Evolutionary conservation across 2,797 vertebrate genomes (phyloP).

Genomic region (Scomberomorus guttatus): DNA sequence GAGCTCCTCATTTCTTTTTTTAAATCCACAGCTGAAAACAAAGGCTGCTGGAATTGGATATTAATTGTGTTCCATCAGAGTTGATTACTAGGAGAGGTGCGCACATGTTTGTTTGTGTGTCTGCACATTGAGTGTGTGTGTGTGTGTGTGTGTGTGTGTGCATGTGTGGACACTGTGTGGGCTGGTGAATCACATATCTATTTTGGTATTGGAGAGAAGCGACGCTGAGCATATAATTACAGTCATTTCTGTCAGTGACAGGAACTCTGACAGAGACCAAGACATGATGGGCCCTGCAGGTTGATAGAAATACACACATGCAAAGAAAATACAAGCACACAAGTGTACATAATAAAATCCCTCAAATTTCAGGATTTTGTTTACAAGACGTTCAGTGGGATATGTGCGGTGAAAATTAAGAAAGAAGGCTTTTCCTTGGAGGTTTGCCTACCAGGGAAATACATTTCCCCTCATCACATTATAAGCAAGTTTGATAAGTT

Average conservation of each 20-base stretch:
- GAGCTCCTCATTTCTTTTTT: slow-evolving; percentile 61
- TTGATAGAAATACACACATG: slow-evolving; percentile 45
- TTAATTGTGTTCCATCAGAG: slow-evolving; percentile 82
- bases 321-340: slow-evolving; percentile 29
- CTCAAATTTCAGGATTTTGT: slow-evolving; percentile 16
- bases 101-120: slow-evolving; percentile 58
- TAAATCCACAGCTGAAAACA: slow-evolving; percentile 70
- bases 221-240: slow-evolving; percentile 80
- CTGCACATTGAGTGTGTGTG: slow-evolving; percentile 51
- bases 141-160: slow-evolving; percentile 39
- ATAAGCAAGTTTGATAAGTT: slow-evolving; percentile 8
- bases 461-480: background rate
- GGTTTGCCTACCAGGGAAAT: slow-evolving; percentile 7
- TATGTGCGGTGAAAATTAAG: slow-evolving; percentile 40
- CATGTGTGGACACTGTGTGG: slow-evolving; percentile 70
- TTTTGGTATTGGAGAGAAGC: slow-evolving; percentile 77
- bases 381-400: slow-evolving; percentile 18
- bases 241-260: slow-evolving; percentile 71
- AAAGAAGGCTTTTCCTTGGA: slow-evolving; percentile 9
- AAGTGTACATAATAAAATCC: background rate
- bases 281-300: slow-evolving; percentile 50
- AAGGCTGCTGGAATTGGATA: slow-evolving; percentile 75
- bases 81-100: slow-evolving; percentile 74
- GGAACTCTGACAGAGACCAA: slow-evolving; percentile 62
- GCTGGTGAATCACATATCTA: slow-evolving; percentile 82